phyloP scores from a whole-genome alignment of 2,797 vertebrate species.

The Takifugu rubripes region DNA sequence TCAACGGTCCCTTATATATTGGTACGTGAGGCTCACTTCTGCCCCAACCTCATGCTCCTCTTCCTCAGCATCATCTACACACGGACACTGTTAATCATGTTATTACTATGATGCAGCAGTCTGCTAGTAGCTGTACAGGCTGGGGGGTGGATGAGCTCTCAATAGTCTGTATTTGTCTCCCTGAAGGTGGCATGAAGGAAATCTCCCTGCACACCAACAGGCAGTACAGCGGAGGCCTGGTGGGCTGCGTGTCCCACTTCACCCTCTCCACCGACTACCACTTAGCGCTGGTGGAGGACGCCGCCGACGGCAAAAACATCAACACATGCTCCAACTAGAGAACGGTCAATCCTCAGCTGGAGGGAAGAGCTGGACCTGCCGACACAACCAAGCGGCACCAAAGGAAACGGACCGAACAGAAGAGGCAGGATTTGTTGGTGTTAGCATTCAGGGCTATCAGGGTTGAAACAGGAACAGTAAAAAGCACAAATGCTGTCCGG shows the following conservation, averaged over 20 bases:
- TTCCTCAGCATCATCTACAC: no score
- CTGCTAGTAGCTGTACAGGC: no score
- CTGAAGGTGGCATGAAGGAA: conserved; percentile 93
- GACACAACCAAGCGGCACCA: conserved; percentile 14
- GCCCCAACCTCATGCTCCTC: background rate
- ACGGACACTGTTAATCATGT: no score
- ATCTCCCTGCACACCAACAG: conserved; percentile 91
- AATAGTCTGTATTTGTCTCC: background rate
- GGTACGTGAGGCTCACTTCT: conserved; percentile 73
- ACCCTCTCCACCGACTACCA: conserved; percentile 95
- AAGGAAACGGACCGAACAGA: conserved; percentile 15
- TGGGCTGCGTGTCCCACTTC: conserved; percentile 95
- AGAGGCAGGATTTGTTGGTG: background rate
- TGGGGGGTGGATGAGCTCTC: background rate
- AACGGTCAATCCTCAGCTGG: conserved; percentile 12
- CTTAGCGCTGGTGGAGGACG: conserved; percentile 90
- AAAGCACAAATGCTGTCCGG: conserved; percentile 31
- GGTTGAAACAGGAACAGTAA: conserved; percentile 10
- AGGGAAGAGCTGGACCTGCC: conserved; percentile 8
- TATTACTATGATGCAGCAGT: no score
- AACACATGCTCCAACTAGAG: conserved; percentile 90
- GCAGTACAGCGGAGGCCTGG: conserved; percentile 86
- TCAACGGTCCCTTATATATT: conserved; percentile 88
- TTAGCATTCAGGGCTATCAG: conserved; percentile 12
- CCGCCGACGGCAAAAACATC: conserved; percentile 93